Evolutionary conservation across 2,113 vertebrate genomes (phyloP), one percentile per base, ranked within the genome.

Genomic region (Nannobrachium achirus): DNA sequence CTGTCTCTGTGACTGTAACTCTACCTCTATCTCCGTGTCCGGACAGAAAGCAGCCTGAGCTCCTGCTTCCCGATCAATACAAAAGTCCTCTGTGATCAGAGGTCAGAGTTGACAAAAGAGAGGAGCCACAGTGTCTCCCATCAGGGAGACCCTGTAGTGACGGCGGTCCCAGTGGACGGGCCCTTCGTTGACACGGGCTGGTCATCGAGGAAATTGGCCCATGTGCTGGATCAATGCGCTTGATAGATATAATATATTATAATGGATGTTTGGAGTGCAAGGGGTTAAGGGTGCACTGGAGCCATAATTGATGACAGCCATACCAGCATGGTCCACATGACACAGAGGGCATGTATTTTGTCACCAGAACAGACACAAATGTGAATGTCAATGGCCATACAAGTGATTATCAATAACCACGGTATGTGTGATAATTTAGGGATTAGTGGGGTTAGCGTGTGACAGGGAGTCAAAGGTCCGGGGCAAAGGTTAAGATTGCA

Each of bases 71-170:
- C 13, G n/a, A 59, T 84, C 66, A 59, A 81, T 69, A 75, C 64
- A 66, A 79, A 78, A 41, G 65, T 63, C 70, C 63, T 33, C 20
- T 72, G n/a, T n/a, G 58, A 82, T 69, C 57, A 74, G 70, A 79
- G 80, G 76, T 80, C 80, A 81, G 18, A 79, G 75, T 53, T 79
- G 53, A 80, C 68, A 63, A 33, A 6, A 46, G 39, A 78, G 63
- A 76, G 42, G 63, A 76, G 42, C 62, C 56, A 74, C 69, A 55
- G 50, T 50, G 49, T 8, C 57, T 71, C 63, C 46, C 63, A n/a
- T n/a, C n/a, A 16, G 59, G 25, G 65, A 74, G 75, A 50, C 61
- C 70, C 49, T 8, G 63, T 5, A 33, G 25, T 33, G 25, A 33
- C 25, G 25, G 25, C 25, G 11, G 42, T 73, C 64, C 39, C 59